These are phyloP conservation scores for Falco berigora DNA, from an alignment of 2,797 vertebrate species.

Conservation along the genomic window DNA sequence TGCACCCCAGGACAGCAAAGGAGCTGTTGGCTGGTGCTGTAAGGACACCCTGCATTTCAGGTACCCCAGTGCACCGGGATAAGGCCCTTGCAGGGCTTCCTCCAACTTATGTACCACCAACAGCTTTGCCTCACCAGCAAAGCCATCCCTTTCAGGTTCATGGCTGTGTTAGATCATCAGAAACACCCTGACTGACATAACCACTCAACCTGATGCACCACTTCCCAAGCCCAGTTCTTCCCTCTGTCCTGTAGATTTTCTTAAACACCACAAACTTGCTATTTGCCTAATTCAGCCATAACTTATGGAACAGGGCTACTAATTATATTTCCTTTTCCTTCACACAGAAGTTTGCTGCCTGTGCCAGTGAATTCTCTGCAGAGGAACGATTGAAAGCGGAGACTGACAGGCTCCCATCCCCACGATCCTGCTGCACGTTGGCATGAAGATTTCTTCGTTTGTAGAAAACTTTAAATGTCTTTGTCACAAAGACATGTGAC, in stretches of 20 bases:
- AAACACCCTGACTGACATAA: not conserved
- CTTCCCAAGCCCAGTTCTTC: not conserved
- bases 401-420: not conserved
- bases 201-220: not conserved
- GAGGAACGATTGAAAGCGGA: not conserved
- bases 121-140: not conserved
- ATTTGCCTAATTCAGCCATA: not conserved
- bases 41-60: not conserved
- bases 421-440: not conserved
- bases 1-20: not conserved
- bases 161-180: not conserved
- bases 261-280: not conserved
- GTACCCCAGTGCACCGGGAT: not conserved
- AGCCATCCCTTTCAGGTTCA: not conserved
- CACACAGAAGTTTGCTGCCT: fast-evolving
- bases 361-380: not conserved
- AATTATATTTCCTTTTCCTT: not conserved
- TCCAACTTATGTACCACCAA: not conserved
- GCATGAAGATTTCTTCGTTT: not conserved
- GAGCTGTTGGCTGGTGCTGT: not conserved
- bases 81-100: not conserved
- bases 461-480: not conserved
- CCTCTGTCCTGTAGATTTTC: not conserved
- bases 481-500: fast-evolving
- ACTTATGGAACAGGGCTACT: not conserved